Evolutionary conservation across 2,797 vertebrate genomes (phyloP).

Genomic region (Holocentrus rufus): DNA sequence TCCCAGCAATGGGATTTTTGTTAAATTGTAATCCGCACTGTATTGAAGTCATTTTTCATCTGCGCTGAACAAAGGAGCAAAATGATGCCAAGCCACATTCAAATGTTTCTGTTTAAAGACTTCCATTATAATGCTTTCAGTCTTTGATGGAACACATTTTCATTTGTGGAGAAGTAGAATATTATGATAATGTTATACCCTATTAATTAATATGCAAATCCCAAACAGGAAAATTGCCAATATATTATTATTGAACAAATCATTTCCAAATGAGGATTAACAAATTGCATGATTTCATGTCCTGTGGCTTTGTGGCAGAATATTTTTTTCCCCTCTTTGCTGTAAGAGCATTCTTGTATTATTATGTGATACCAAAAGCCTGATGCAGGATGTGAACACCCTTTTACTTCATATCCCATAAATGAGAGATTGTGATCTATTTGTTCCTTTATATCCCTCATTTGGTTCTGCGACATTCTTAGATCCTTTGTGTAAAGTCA

Average conservation of each 20-base stretch:
- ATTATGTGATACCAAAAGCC: conserved; percentile 69
- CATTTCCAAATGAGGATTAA: conserved; percentile 56
- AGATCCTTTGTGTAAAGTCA: conserved; percentile 76
- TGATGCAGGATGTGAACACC: conserved; percentile 68
- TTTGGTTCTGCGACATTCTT: conserved; percentile 71
- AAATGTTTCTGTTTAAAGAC: conserved; percentile 69
- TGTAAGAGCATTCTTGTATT: conserved; percentile 64
- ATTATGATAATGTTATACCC: conserved; percentile 40
- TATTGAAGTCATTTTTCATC: conserved; percentile 65
- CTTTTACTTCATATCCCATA: conserved; percentile 71
- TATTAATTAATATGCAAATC: conserved; percentile 62
- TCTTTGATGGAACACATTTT: conserved; percentile 49
- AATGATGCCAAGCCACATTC: conserved; percentile 66
- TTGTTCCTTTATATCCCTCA: conserved; percentile 71
- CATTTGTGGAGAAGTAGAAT: conserved; percentile 25
- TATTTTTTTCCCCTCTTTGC: conserved; percentile 33
- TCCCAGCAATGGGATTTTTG: conserved; percentile 60
- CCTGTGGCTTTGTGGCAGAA: conserved; percentile 13
- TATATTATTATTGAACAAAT: conserved; percentile 37
- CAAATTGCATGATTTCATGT: conserved; percentile 50
- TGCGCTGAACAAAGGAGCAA: conserved; percentile 64
- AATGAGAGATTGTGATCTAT: conserved; percentile 73
- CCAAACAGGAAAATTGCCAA: conserved; percentile 45
- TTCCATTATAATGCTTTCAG: conserved; percentile 45
- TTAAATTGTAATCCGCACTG: conserved; percentile 57